A percentile compares a stretch with the other conserved stretches of the same genome.
These are phyloP conservation scores for Parasteatoda lunata DNA, from an alignment of 2,888 invertebrate genomes.

Conservation along the genomic window DNA sequence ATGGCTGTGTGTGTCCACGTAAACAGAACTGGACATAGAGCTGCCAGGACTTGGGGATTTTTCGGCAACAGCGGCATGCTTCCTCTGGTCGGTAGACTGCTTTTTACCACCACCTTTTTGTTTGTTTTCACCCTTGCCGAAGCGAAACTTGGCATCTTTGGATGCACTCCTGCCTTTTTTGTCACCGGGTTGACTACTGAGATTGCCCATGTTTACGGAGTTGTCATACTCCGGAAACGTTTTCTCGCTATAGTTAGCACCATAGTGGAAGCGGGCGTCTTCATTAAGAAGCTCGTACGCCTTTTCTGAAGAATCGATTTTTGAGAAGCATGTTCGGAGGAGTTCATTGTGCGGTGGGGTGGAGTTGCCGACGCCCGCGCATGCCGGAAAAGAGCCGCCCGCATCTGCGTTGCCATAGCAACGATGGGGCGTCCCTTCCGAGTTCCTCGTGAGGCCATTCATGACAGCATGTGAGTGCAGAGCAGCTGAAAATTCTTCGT, in stretches of 20 bases:
- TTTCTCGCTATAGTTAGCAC: neutral
- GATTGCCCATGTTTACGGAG: slow-evolving; percentile 56
- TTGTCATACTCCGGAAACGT: neutral
- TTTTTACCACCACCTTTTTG: slow-evolving; percentile 15
- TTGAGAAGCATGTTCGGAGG: slow-evolving; percentile 25
- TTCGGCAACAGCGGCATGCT: slow-evolving; percentile 19
- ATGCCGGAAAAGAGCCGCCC: neutral
- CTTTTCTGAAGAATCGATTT: slow-evolving; percentile 53
- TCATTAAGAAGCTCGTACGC: slow-evolving; percentile 28
- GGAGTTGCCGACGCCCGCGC: slow-evolving; percentile 16
- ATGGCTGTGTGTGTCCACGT: slow-evolving; percentile 68
- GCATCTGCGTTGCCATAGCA: slow-evolving; percentile 40
- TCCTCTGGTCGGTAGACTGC: neutral
- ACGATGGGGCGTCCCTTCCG: slow-evolving; percentile 21
- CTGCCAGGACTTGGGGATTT: slow-evolving; percentile 66
- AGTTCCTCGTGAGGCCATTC: slow-evolving; percentile 6
- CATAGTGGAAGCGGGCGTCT: slow-evolving; percentile 1
- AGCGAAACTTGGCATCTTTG: slow-evolving; percentile 42
- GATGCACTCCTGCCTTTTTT: slow-evolving; percentile 42
- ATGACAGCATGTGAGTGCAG: neutral
- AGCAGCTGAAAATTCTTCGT: slow-evolving; percentile 38
- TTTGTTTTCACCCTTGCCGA: slow-evolving; percentile 48
- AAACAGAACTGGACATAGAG: slow-evolving; percentile 67
- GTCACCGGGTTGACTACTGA: slow-evolving; percentile 65
- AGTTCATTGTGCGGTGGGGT: slow-evolving; percentile 10